phyloP scores from a whole-genome alignment of 1,140 invertebrate genomes.

The Aradophagus sp. region DNA sequence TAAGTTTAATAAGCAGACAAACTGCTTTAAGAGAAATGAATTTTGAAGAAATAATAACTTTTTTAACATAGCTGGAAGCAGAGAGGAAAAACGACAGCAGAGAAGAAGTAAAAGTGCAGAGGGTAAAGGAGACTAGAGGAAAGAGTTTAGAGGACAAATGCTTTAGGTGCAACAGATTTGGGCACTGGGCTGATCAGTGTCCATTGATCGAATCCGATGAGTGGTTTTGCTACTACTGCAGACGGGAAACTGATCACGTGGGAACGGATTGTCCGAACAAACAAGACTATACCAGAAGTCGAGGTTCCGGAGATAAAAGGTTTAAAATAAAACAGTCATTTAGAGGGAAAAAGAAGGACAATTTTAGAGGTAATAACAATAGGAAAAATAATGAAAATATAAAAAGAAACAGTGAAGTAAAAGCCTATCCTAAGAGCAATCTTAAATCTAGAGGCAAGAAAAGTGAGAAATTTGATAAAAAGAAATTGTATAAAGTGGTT shows the following conservation, averaged over 20 bases:
- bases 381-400: too few relatives aligned
- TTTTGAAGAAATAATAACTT: constrained; percentile 38
- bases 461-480: too few relatives aligned
- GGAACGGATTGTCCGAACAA: neutral
- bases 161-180: constrained; percentile 22
- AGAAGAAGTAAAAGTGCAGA: constrained; percentile 1
- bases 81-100: constrained; percentile 1
- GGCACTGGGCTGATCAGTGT: constrained; percentile 35
- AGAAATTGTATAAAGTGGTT: too few relatives aligned
- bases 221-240: constrained; percentile 44
- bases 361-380: too few relatives aligned
- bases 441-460: too few relatives aligned
- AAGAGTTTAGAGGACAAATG: constrained; percentile 8
- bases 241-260: constrained; percentile 4
- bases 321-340: too few relatives aligned
- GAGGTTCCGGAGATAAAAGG: too few relatives aligned
- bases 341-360: too few relatives aligned
- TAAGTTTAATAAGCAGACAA: constrained; percentile 4
- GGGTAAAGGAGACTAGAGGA: neutral
- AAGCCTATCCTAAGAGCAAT: too few relatives aligned
- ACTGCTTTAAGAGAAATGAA: constrained; percentile 13
- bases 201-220: constrained; percentile 11
- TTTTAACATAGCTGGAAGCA: constrained; percentile 34
- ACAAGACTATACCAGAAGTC: too few relatives aligned
- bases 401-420: too few relatives aligned